Base-by-base conservation (phyloP, 2,888 invertebrate genomes). In the Andrena dorsata region DNA sequence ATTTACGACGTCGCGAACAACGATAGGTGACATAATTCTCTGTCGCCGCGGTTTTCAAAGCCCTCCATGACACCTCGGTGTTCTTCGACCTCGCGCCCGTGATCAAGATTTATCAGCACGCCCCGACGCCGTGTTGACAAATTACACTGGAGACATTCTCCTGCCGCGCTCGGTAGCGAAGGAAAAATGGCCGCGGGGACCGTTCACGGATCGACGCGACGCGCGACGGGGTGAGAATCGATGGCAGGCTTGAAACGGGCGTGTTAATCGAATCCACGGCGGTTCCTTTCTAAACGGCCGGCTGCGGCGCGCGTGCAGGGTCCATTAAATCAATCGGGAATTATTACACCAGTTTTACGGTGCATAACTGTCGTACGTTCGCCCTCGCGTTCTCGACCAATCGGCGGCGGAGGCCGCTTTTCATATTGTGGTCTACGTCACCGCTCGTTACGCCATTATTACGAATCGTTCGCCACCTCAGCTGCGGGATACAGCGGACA, bases 261-360 rank as follows among this genome's bases (percentile, higher is more conserved):
- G 63, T 51, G 63, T 63, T 64, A 79, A 79, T 80, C 75, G 76
- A 49, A 71, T 68, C 49, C 35, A 16, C 53, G 16, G 35, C 79
- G 80, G 80, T 63, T 41, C 63, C 65, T 82, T 85, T 85, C 82
- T 70, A 75, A 65, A 32, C 35, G 60, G 26, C 30, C 10, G 1
- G 41, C 69, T 13, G 16, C 32, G 28, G 7, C 56, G 32, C 51
- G 56, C 49, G 47, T 63, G 58, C 63, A n/a, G n/a, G 20, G 30
- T 61, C 35, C 60, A 56, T 77, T 87, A 85, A 85, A 87, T 87
- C 85, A 74, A 64, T 75, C 32, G 81, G 58, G 75, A 87, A 83
- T 85, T 83, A 87, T 83, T 79, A 72, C 79, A 58, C 23, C 76
- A 69, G 53, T 56, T 87, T 87, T 81, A 85, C 79, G 78, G 47